Percentiles rank a stretch among this genome's conserved stretches.
phyloP scores from a whole-genome alignment of 2,113 vertebrate species.

The Rhombomys opimus region DNA sequence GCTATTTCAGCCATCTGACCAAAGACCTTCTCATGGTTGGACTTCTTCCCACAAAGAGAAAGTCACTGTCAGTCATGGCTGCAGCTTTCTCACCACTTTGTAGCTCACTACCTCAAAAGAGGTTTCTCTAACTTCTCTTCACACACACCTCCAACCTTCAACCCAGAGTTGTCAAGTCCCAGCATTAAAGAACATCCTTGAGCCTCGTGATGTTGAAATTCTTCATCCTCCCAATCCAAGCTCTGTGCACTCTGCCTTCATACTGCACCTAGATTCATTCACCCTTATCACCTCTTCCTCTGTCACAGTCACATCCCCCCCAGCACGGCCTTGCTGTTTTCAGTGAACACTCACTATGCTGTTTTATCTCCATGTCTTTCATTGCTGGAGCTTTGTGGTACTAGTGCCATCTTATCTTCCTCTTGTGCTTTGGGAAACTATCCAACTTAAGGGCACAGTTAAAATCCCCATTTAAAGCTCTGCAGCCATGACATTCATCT shows the following conservation, averaged over 20 bases:
- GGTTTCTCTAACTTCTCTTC: background rate
- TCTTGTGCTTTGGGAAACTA: background rate
- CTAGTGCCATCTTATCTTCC: background rate
- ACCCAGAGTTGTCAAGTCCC: background rate
- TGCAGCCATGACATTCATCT: no score
- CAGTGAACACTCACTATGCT: rapidly evolving
- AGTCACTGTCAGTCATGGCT: no score
- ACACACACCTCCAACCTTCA: rapidly evolving
- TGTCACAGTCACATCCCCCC: rapidly evolving
- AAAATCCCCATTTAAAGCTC: background rate
- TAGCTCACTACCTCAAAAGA: rapidly evolving
- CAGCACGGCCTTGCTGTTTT: rapidly evolving
- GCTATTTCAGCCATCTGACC: background rate
- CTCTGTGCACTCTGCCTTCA: background rate
- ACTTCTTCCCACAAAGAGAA: background rate
- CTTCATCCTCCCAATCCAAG: background rate
- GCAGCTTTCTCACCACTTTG: background rate
- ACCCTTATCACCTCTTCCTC: background rate
- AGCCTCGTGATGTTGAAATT: background rate
- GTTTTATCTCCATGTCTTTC: background rate
- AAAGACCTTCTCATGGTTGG: background rate
- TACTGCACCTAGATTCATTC: no score
- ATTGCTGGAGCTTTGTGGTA: background rate
- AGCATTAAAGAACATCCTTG: background rate
- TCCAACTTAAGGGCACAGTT: background rate